phyloP scores from a whole-genome alignment of 2,888 invertebrate genomes.

The Drosophila kuntzei region DNA sequence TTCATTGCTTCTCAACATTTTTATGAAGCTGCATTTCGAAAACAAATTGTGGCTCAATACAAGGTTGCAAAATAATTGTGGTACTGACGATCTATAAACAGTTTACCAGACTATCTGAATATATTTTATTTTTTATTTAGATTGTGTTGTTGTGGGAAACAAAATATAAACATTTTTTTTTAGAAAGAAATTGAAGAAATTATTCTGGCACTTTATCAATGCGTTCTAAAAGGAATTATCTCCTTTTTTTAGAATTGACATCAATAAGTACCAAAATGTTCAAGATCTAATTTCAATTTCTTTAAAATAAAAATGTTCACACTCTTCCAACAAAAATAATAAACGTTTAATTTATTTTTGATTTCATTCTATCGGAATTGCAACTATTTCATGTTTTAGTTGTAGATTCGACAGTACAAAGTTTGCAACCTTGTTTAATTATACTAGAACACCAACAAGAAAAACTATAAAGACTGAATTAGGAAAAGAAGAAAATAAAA shows the following conservation, averaged over 20 bases:
- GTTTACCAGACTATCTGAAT: background rate
- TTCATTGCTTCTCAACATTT: constrained; percentile 5
- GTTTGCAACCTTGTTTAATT: constrained; percentile 51
- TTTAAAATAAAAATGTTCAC: no score
- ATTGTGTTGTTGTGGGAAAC: background rate
- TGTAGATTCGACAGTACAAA: background rate
- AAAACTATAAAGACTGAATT: background rate
- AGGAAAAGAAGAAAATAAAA: constrained; percentile 1
- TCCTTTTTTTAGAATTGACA: background rate
- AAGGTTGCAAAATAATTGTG: constrained; percentile 8
- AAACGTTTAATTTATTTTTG: no score
- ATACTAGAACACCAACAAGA: constrained; percentile 53
- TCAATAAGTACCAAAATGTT: background rate
- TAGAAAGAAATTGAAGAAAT: background rate
- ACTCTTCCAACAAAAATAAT: no score
- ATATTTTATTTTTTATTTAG: background rate
- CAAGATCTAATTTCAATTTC: no score
- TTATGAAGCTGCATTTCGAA: constrained; percentile 6
- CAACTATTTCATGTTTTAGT: background rate
- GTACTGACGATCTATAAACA: constrained; percentile 2
- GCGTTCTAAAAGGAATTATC: no score
- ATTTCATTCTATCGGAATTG: background rate
- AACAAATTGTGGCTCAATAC: background rate
- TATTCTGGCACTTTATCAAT: background rate
- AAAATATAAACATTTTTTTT: background rate